Percentiles rank a stretch among this genome's conserved stretches.
These are phyloP conservation scores for Steinernema hermaphroditum DNA, from an alignment of 2,888 invertebrate genomes.

Conservation along the genomic window DNA sequence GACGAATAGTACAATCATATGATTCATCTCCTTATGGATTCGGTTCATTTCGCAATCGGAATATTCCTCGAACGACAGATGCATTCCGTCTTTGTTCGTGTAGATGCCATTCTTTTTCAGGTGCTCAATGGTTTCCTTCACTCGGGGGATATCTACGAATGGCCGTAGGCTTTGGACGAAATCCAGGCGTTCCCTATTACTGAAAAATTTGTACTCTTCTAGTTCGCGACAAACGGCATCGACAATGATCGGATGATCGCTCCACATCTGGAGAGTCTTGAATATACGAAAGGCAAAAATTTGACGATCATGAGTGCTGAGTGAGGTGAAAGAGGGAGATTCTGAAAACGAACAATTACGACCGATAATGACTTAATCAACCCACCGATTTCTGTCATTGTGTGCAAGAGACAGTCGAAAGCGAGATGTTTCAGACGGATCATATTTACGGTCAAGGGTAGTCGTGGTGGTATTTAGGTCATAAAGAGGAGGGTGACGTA, in stretches of 20 bases:
- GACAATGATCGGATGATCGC: not conserved
- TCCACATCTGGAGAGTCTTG: constrained; percentile 7
- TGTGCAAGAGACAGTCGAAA: too few species aligned
- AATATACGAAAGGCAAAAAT: not conserved
- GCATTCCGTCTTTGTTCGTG: not conserved
- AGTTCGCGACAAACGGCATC: not conserved
- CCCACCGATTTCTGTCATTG: not conserved
- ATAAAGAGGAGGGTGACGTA: too few species aligned
- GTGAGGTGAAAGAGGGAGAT: not conserved
- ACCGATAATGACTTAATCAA: not conserved
- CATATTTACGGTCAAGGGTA: too few species aligned
- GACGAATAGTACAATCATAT: not conserved
- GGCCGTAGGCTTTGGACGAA: not conserved
- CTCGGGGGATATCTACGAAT: not conserved
- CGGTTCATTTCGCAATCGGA: not conserved
- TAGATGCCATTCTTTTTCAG: not conserved
- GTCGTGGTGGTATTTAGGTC: too few species aligned
- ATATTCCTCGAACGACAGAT: not conserved
- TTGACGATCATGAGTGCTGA: not conserved
- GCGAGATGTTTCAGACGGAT: too few species aligned
- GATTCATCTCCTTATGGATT: not conserved
- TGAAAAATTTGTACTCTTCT: not conserved
- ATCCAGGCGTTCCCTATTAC: not conserved
- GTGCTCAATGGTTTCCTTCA: not conserved
- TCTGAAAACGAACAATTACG: not conserved